A percentile compares a stretch with the other conserved stretches of the same genome.
These are phyloP conservation scores for Hyalella azteca DNA, from an alignment of 2,888 invertebrate genomes.

Conservation along the genomic window DNA sequence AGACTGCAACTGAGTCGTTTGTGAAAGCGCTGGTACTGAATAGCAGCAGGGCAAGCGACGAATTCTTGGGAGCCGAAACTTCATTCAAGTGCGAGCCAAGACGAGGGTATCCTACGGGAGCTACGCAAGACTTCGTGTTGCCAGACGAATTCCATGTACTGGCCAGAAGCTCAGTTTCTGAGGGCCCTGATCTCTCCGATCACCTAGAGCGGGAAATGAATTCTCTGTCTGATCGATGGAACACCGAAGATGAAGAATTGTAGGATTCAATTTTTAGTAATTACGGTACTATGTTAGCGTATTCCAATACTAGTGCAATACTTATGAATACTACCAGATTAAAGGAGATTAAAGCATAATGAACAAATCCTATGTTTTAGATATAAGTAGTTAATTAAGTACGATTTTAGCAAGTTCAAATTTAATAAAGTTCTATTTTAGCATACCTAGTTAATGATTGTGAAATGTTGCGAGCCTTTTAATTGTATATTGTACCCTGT, in stretches of 20 bases:
- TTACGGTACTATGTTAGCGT: not conserved
- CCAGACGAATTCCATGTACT: not conserved
- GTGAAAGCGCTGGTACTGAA: not conserved
- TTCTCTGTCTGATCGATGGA: not conserved
- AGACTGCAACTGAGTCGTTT: not conserved
- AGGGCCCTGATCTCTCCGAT: not conserved
- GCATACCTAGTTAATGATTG: not conserved
- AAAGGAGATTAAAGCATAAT: not conserved
- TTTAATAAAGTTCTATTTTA: not conserved
- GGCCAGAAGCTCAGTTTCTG: not conserved
- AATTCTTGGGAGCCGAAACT: not conserved
- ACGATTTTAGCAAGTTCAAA: not conserved
- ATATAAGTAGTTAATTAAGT: not conserved
- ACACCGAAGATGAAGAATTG: not conserved
- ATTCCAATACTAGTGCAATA: not conserved
- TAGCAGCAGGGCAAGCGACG: not conserved
- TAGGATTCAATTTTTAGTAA: not conserved
- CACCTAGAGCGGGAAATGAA: not conserved
- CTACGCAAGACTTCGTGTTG: not conserved
- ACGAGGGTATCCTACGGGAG: not conserved
- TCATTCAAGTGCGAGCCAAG: not conserved
- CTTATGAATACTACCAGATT: not conserved
- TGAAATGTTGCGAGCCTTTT: not conserved
- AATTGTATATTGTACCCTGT: not conserved
- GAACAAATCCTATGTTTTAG: not conserved